phyloP scores from a whole-genome alignment of 1,140 invertebrate species.

The Hyposmocoma kahamanoa region DNA sequence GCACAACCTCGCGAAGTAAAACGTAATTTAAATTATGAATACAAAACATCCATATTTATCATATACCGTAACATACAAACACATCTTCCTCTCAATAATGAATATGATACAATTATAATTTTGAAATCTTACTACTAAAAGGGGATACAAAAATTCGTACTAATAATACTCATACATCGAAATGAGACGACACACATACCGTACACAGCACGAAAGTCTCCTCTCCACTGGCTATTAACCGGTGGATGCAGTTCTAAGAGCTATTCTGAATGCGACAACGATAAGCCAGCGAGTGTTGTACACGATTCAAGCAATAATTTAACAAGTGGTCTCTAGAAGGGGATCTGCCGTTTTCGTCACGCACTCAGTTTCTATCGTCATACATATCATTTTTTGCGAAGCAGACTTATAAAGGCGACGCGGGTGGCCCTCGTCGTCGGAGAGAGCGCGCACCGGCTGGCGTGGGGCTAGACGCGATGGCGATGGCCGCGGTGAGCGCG shows the following conservation, averaged over 20 bases:
- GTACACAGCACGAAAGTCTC: constrained; percentile 17
- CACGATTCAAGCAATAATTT: too few species aligned
- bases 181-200: constrained; percentile 27
- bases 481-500: constrained; percentile 29
- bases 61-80: constrained; percentile 37
- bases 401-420: constrained; percentile 43
- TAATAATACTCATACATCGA: constrained; percentile 62
- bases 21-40: constrained; percentile 43
- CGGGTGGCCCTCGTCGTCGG: constrained; percentile 40
- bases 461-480: constrained; percentile 28
- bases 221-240: too few species aligned
- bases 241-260: too few species aligned
- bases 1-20: constrained; percentile 55
- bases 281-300: background rate
- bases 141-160: constrained; percentile 63
- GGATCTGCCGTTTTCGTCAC: constrained; percentile 32
- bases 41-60: constrained; percentile 49
- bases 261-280: too few species aligned
- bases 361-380: constrained; percentile 22
- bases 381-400: constrained; percentile 33
- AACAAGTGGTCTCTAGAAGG: constrained; percentile 57
- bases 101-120: constrained; percentile 61
- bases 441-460: constrained; percentile 32
- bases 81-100: constrained; percentile 29
- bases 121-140: constrained; percentile 61